A percentile compares a stretch with the other conserved stretches of the same genome.
phyloP scores from a whole-genome alignment of 1,140 invertebrate species.

The Drosophila baimaii region DNA sequence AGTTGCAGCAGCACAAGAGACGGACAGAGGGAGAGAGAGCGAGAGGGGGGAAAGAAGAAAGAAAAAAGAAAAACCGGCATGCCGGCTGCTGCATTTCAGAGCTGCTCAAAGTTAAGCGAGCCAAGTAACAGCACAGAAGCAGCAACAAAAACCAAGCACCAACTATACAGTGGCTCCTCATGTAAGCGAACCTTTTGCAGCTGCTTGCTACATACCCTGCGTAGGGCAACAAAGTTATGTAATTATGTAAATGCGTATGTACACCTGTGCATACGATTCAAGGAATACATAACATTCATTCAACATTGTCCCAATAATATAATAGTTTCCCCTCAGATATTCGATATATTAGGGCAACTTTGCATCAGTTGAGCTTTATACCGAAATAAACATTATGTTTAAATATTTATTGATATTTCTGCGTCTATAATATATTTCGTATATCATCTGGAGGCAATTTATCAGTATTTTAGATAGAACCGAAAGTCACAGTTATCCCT shows the following conservation, averaged over 20 bases:
- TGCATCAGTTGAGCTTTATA: not conserved
- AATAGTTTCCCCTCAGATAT: no score
- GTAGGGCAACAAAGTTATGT: not conserved
- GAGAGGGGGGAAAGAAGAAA: conserved; percentile 12
- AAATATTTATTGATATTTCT: no score
- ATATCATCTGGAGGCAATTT: not conserved
- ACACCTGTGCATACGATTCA: not conserved
- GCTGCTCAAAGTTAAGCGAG: conserved; percentile 62
- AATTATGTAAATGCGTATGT: not conserved
- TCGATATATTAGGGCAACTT: not conserved
- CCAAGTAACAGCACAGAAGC: conserved; percentile 41
- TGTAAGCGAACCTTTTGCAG: not conserved
- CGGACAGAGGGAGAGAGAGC: conserved; percentile 6
- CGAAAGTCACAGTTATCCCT: no score
- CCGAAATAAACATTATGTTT: not conserved
- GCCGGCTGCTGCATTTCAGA: conserved; percentile 60
- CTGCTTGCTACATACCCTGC: not conserved
- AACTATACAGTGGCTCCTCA: conserved; percentile 20
- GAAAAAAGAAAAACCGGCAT: conserved; percentile 54
- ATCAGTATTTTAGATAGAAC: not conserved
- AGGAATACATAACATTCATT: not conserved
- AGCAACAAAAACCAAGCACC: conserved; percentile 29
- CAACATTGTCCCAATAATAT: not conserved
- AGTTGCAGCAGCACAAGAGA: conserved; percentile 48
- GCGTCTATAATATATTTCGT: no score